Conservation (phyloP, 2,113 vertebrate genomes). For the Dipodomys stephensi region DNA sequence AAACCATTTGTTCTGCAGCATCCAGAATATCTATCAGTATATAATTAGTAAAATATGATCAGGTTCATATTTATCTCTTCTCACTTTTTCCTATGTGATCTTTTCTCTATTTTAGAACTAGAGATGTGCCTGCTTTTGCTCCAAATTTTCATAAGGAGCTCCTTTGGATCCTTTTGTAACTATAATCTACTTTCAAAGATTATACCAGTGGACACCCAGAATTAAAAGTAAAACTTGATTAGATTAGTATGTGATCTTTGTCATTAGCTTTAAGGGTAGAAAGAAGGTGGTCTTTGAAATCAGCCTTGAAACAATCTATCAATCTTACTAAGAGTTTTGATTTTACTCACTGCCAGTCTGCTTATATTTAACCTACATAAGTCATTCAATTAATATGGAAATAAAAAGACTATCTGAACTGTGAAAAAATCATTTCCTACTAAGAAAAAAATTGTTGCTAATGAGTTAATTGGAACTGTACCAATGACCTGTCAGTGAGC, state of each 20-base stretch:
- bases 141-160: neutral
- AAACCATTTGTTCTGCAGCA: neutral
- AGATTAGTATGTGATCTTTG: neutral
- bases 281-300: neutral
- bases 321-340: neutral
- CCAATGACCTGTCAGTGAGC: neutral
- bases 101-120: neutral
- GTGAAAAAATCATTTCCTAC: neutral
- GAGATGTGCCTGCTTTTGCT: neutral
- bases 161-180: neutral
- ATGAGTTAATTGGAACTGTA: neutral
- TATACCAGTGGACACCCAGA: neutral
- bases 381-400: neutral
- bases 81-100: neutral
- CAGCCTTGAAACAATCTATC: neutral
- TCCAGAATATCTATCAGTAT: neutral
- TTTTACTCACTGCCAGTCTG: neutral
- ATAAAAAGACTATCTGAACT: neutral
- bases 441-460: neutral
- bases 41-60: neutral
- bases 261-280: neutral
- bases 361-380: neutral
- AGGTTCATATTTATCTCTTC: neutral
- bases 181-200: neutral
- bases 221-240: neutral